Percentiles rank a stretch among this genome's conserved stretches.
phyloP scores from a whole-genome alignment of 1,140 invertebrate species.

The Globodera rostochiensis region DNA sequence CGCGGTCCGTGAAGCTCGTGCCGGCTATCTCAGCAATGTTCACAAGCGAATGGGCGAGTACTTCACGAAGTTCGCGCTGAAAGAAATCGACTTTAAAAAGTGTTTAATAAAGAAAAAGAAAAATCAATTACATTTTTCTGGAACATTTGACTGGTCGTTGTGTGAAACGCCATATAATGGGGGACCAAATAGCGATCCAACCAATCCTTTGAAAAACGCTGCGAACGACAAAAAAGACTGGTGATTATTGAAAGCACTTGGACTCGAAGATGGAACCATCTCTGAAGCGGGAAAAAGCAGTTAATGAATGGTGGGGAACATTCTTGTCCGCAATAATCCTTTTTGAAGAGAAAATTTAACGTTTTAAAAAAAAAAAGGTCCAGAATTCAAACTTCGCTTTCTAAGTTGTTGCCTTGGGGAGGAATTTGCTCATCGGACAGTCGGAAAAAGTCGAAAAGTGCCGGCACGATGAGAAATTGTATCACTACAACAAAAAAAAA shows the following conservation, averaged over 20 bases:
- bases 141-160: background rate
- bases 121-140: background rate
- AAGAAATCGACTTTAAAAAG: background rate
- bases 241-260: slow-evolving; percentile 1
- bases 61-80: slow-evolving; percentile 21
- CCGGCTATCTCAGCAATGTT: slow-evolving; percentile 25
- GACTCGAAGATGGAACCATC: background rate
- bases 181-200: slow-evolving; percentile 14
- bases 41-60: slow-evolving; percentile 17
- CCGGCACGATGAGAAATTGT: background rate
- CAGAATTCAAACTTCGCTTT: background rate
- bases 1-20: slow-evolving; percentile 21
- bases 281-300: background rate
- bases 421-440: background rate
- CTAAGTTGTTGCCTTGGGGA: background rate
- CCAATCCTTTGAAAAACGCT: slow-evolving; percentile 10
- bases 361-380: no score
- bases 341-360: no score
- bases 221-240: background rate
- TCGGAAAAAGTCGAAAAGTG: background rate
- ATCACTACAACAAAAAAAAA: background rate
- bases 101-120: no score
- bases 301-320: no score
- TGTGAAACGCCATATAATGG: slow-evolving; percentile 11
- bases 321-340: no score